Base-by-base conservation (phyloP, 2,888 invertebrate species). In the Hesperia comma region DNA sequence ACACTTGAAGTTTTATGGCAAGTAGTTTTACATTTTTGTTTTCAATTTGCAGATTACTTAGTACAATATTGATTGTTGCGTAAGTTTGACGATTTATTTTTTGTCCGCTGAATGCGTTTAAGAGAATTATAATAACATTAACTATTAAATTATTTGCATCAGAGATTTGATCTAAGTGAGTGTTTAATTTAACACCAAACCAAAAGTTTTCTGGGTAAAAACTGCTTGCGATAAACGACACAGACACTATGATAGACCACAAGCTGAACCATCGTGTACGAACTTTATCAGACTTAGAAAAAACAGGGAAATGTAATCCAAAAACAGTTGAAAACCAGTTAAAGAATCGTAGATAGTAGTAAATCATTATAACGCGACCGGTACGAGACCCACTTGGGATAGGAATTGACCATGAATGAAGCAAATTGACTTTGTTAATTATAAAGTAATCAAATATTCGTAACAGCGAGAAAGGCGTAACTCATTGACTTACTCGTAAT, bases 231-330 rank as follows among this genome's bases (percentile, higher is more conserved):
- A 79, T 63, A 46, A 76, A 57, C 54, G 51, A 40, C n/a, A 61
- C 17, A 17, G 72, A 69, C 17, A 81, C 70, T 6, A 75, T 8
- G 2, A 80, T 43, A 17, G 79, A 71, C 81, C 81, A 83, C 41
- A 79, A 2, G 60, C 72, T 78, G 55, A 63, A 51, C 62, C 70
- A 71, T 26, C 54, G 15, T 19, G 17, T 69, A 15, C 19, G 43
- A 19, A 15, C 21, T 60, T 68, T 68, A 37, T 15, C 62, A 15
- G 55, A 57, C 14, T 57, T 37, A 12, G 37, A 55, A 46, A 69
- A 53, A 66, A 79, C 77, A 6, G 83, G 80, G 64, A 80, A 82
- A 60, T 72, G 68, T n/a, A 80, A 37, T 6, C 83, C 85, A 68
- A 80, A 79, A 19, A 77, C 6, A 37, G 61, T 68, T 64, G 69